A percentile compares a stretch with the other conserved stretches of the same genome.
phyloP scores from a whole-genome alignment of 1,140 invertebrate species.

The Hormaphis cornu region DNA sequence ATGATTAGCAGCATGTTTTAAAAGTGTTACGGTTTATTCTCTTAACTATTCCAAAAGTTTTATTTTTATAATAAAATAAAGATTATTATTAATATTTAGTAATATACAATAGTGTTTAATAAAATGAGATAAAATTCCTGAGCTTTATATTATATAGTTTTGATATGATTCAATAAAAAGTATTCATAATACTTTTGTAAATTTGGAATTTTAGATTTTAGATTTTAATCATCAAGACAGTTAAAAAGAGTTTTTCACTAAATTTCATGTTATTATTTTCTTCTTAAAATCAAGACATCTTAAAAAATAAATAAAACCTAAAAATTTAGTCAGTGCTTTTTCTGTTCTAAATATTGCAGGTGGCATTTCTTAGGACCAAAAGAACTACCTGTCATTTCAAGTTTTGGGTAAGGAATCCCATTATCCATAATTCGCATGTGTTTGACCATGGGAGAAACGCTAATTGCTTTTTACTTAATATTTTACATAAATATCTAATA shows the following conservation, averaged over 20 bases:
- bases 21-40: background rate
- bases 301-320: background rate
- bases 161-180: too few species aligned
- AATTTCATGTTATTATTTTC: background rate
- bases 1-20: background rate
- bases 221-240: too few species aligned
- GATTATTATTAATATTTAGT: background rate
- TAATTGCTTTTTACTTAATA: slow-evolving; percentile 21
- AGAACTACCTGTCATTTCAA: slow-evolving; percentile 30
- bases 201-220: too few species aligned
- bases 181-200: too few species aligned
- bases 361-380: slow-evolving; percentile 32
- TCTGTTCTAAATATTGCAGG: slow-evolving; percentile 31
- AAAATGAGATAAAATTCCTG: too few species aligned
- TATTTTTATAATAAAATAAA: background rate
- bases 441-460: slow-evolving; percentile 21
- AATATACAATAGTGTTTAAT: too few species aligned
- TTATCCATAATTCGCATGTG: slow-evolving; percentile 25
- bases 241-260: background rate
- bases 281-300: background rate
- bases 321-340: slow-evolving; percentile 18
- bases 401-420: slow-evolving; percentile 31
- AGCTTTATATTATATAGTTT: too few species aligned
- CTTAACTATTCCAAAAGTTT: slow-evolving; percentile 16
- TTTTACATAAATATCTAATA: slow-evolving; percentile 5